Conservation (phyloP, 1,140 invertebrate species). For the Aporrectodea caliginosa region DNA sequence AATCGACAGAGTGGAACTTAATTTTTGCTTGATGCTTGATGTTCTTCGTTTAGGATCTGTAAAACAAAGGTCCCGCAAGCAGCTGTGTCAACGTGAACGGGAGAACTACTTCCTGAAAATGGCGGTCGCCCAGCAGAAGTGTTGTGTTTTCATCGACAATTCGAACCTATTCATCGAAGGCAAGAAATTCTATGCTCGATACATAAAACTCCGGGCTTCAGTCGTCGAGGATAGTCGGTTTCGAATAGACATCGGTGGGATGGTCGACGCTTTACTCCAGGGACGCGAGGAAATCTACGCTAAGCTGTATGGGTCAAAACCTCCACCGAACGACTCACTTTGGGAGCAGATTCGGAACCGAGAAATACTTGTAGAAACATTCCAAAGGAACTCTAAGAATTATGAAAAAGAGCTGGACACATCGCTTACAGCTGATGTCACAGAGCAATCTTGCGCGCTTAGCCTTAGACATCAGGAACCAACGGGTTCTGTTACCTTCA, state of each 20-base stretch:
- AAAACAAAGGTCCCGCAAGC: no score
- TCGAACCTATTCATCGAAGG: not conserved
- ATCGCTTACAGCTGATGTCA: not conserved
- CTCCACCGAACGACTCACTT: not conserved
- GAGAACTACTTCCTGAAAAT: no score
- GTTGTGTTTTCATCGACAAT: not conserved
- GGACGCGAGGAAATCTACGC: not conserved
- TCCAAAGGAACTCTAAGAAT: not conserved
- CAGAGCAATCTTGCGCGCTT: not conserved
- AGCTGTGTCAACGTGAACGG: no score
- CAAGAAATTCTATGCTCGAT: not conserved
- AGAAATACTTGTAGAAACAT: not conserved
- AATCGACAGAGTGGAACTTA: no score
- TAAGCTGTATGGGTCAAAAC: not conserved
- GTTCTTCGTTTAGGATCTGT: no score
- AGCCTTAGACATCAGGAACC: not conserved
- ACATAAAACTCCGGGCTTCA: not conserved
- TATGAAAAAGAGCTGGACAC: not conserved
- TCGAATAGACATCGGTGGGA: not conserved
- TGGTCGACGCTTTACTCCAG: not conserved
- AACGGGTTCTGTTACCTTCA: not conserved
- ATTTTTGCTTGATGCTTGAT: no score
- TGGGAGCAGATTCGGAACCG: not conserved
- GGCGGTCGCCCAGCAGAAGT: no score
- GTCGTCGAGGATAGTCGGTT: not conserved